Evolutionary conservation across 2,797 vertebrate genomes (phyloP), one percentile per base, ranked within the genome.

Genomic region (Sciurus carolinensis): DNA sequence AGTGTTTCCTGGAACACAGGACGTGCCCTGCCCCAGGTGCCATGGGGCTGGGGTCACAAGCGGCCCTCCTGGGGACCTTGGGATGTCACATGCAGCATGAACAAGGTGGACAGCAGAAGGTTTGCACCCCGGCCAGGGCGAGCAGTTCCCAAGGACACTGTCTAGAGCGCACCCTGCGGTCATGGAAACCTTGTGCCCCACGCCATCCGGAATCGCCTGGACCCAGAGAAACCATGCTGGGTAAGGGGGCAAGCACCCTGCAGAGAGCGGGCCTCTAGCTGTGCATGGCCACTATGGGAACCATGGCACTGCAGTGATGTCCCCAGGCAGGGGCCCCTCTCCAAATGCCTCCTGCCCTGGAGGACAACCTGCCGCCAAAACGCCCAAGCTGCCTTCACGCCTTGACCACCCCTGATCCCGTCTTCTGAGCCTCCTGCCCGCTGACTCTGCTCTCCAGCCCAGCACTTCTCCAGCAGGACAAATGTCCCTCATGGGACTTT

Each of bases 81-180:
- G 36, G 22, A 2, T 9, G 26, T 52, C 13, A 54, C 0, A 3
- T 15, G 30, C 0, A 5, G 3, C 28, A 22, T 0, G 39, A 59
- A 64, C 33, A 26, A 26, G 59, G 8, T 8, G 18, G 24, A 62
- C 22, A 26, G 59, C 59, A 26, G 4, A 62, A 24, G 59, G 9
- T 4, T 5, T 22, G 9, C 59, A 10, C 18, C 4, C 26, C 2
- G 17, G 67, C 39, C 28, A 13, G 39, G 47, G 11, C 0, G 44
- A 59, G 73, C 1, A 11, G 18, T 5, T 39, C n/a, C n/a, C 5
- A 15, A n/a, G 13, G 75, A 62, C 30, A 18, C 30, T 8, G 1
- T 5, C 24, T 54, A 24, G 54, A 59, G 66, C 42, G 42, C 54
- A 64, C 14, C 9, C 44, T 28, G 13, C 67, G 18, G 57, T 62